Base-by-base conservation (phyloP, 30 jellyfish, hydroid and myxozoan genomes). In the Hydra vulgaris region DNA sequence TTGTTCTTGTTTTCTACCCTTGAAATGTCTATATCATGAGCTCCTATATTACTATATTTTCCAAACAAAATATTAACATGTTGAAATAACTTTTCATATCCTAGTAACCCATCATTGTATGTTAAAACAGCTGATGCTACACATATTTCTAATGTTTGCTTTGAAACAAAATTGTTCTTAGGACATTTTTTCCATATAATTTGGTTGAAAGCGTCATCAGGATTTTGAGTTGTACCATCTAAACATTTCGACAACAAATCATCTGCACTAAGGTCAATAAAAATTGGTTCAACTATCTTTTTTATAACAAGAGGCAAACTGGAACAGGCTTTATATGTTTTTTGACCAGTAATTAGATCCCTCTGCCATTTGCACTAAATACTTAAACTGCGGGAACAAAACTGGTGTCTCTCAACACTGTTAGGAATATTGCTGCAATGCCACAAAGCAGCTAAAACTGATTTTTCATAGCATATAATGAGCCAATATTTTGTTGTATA, bases 201-300 rank as follows among this genome's bases (percentile, higher is more conserved):
- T 76, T 73, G 86, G 73, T 82, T 82, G 79, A 82, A 82, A 18
- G 88, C 82, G 54, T 82, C 89, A 82, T 74, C 72, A 22, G 89
- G 25, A 75, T 83, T 83, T 76, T 83, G 91, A 26, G 91, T 74
- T 68, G 7, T 61, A 12, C 91, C 91, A 83, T 83, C 76, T 73
- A 83, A 56, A 53, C 91, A 83, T 56, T 53, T 74, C 20, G 79
- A 40, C 23, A 82, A 70, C 89, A 82, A 74, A 40, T n/a, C n/a
- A n/a, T n/a, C n/a, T n/a, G n/a, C n/a, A n/a, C n/a, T n/a, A n/a
- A n/a, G n/a, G n/a, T n/a, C n/a, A n/a, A n/a, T n/a, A n/a, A n/a
- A n/a, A 5, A 40, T 12, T 3, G 61, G 8, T 40, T 3, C 5
- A 5, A 40, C 61, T 40, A 12, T 3, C 12, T 40, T 40, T 40